Evolutionary conservation across 2,797 vertebrate species (phyloP).

Genomic region (Micrastur ruficollis): DNA sequence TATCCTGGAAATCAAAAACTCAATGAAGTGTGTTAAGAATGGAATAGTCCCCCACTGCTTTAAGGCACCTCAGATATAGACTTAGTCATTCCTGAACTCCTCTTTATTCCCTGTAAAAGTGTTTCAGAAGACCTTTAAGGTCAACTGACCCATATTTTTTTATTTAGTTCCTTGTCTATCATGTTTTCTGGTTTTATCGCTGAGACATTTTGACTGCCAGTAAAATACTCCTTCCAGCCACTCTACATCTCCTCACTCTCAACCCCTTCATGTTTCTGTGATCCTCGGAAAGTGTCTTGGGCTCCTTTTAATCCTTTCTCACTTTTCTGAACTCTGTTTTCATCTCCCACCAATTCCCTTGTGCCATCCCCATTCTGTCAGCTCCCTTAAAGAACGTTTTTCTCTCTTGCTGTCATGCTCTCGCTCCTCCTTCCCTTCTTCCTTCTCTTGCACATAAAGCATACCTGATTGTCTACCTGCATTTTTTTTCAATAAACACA

Average conservation of each 20-base stretch:
- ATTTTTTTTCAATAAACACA: not conserved
- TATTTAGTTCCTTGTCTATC: not conserved
- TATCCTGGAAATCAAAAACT: conserved; percentile 19
- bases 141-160: not conserved
- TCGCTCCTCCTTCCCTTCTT: not conserved
- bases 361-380: not conserved
- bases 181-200: not conserved
- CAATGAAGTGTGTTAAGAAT: conserved; percentile 21
- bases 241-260: not conserved
- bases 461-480: not conserved
- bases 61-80: conserved; percentile 3
- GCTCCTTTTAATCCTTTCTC: conserved; percentile 34
- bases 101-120: not conserved
- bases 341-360: conserved; percentile 9
- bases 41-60: not conserved
- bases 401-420: not conserved
- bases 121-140: not conserved
- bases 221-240: not conserved
- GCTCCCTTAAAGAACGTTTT: not conserved
- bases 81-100: not conserved
- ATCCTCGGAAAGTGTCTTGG: conserved; percentile 13
- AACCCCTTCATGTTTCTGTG: not conserved
- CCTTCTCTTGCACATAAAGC: not conserved
- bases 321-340: conserved; percentile 38
- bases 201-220: not conserved